Evolutionary conservation across 1,140 invertebrate genomes (phyloP), one percentile per base, ranked within the genome.

Genomic region (Apis cerana): DNA sequence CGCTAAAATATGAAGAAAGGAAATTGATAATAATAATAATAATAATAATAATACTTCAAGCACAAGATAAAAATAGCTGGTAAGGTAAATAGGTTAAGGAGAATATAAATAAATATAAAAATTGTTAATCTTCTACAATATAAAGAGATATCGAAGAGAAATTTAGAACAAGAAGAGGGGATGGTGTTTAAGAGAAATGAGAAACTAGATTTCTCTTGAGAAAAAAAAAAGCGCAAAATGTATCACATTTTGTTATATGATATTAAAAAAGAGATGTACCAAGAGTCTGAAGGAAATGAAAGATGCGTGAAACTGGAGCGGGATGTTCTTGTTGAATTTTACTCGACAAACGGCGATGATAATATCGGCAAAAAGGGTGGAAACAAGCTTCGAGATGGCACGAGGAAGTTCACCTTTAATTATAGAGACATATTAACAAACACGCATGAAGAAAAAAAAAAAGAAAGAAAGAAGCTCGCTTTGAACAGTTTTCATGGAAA

Each of bases 301-400:
- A 61, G 58, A 1, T 11, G 58, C 8, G 3, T 61, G 58, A 61
- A 61, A 61, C 21, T 61, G 21, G 58, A 61, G 58, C 58, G n/a
- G 58, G 58, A 61, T n/a, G 58, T 15, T 61, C 58, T 61, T 61
- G 58, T n/a, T n/a, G 62, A n/a, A n/a, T n/a, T 64, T 64, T 64
- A 33, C 27, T 33, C 12, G 33, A 15, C 8, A 12, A 23, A 27
- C 23, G 62, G 23, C 17, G 62, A 64, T 15, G 1, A 10, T 11
- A 11, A n/a, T n/a, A 61, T 64, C 62, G 62, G 10, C 15, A 15
- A 64, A 15, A 27, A 4, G 62, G 62, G 0, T 43, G 33, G 33
- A 43, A 15, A 64, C 21, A 61, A 64, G 17, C 33, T 64, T 64
- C 62, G 62, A 64, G 62, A 64, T 27, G 23, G 11, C 13, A 9